Evolutionary conservation across 2,113 vertebrate genomes (phyloP).

Genomic region (Dipodomys stephensi): DNA sequence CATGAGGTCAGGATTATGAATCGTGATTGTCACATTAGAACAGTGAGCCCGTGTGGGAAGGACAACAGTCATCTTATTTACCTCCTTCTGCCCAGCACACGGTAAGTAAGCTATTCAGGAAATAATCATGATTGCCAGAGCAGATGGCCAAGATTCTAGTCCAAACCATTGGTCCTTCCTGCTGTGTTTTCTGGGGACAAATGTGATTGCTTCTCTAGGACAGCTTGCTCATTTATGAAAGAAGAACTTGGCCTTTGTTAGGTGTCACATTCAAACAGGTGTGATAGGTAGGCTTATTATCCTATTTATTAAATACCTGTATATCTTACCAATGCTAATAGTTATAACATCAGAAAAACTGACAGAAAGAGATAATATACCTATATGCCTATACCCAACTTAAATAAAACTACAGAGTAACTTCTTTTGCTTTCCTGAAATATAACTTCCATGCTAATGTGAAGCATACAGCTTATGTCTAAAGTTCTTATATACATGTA

Average conservation of each 20-base stretch:
- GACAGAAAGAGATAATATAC: not conserved
- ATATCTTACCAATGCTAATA: not conserved
- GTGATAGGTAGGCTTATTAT: too few relatives aligned
- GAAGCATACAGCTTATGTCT: not conserved
- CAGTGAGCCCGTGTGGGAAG: not conserved
- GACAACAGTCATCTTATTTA: not conserved
- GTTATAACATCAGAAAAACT: not conserved
- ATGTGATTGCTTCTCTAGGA: not conserved
- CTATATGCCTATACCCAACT: not conserved
- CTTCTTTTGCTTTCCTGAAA: not conserved
- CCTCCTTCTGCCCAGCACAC: not conserved
- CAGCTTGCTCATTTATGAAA: not conserved
- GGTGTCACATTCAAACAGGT: not conserved
- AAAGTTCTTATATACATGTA: too few relatives aligned
- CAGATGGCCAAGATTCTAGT: not conserved
- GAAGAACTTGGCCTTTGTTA: not conserved
- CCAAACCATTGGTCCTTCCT: not conserved
- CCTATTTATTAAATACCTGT: not conserved
- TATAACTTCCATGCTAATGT: not conserved
- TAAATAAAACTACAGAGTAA: not conserved
- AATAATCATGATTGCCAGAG: not conserved
- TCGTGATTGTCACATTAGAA: not conserved
- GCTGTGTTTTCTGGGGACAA: not conserved
- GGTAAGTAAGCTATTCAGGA: not conserved
- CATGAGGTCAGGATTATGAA: not conserved